Evolutionary conservation across 2,888 invertebrate genomes (phyloP), one percentile per base, ranked within the genome.

Genomic region (Anthophora plumipes): DNA sequence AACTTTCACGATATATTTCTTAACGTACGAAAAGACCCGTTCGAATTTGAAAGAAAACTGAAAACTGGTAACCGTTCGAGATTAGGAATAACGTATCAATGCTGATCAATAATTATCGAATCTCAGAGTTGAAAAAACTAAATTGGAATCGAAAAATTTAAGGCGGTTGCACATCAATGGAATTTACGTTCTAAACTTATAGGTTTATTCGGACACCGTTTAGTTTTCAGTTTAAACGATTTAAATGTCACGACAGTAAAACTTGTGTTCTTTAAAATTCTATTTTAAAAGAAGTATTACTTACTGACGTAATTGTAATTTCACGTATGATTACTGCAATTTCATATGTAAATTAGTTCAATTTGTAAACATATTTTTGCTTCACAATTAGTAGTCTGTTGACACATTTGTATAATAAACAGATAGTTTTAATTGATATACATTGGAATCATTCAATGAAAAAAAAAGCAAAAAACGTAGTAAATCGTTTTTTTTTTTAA

Each of bases 301-400:
- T 54, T 67, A 11, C 3, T 17, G 20, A 71, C 22, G 12, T 37
- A 20, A 39, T 46, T 37, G 17, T 68, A 50, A 66, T 61, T 41
- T 82, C 52, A 50, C 8, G 31, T 20, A n/a, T 12, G 52, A 39
- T 39, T 55, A 48, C 20, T 11, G 39, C 2, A 8, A 77, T 72
- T 78, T 80, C 72, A 68, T 64, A 59, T 80, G 72, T 72, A 69
- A 59, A 73, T 64, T 60, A 74, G 48, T 70, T 80, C 12, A 22
- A 17, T 75, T 63, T 68, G 31, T 71, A 61, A 46, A 52, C 41
- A 64, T 25, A 22, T 64, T 17, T 69, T 64, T n/a, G 66, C 50
- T 61, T 80, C 20, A 8, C 39, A n/a, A 68, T 68, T 59, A 66
- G 43, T 63, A 57, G 39, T 61, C 61, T 81, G 22, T 55, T 74